phyloP scores from a whole-genome alignment of 2,797 vertebrate species.

The Pyrocephalus nanus region DNA sequence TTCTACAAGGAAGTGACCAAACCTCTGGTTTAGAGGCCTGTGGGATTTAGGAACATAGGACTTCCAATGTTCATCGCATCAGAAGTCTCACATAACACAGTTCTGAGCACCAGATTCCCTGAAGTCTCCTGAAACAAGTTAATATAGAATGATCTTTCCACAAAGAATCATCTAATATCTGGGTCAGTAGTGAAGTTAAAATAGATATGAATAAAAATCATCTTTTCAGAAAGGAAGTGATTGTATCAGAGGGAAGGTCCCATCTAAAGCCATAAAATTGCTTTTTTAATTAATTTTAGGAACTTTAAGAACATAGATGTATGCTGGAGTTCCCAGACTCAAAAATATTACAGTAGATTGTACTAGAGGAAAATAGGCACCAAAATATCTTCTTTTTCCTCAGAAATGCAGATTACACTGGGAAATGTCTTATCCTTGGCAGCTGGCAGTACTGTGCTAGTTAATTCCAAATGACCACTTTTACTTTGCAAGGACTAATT shows the following conservation, averaged over 20 bases:
- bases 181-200: background rate
- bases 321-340: background rate
- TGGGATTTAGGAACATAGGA: background rate
- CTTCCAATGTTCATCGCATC: background rate
- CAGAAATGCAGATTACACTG: background rate
- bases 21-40: background rate
- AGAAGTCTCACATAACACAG: background rate
- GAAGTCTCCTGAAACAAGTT: background rate
- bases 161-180: background rate
- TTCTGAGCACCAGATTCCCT: background rate
- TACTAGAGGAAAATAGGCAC: background rate
- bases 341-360: background rate
- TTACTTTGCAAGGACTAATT: background rate
- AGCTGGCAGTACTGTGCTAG: background rate
- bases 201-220: background rate
- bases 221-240: background rate
- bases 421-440: background rate
- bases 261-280: background rate
- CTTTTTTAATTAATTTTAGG: background rate
- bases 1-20: background rate
- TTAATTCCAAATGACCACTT: background rate
- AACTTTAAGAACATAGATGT: background rate
- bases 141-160: background rate
- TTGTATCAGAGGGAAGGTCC: background rate
- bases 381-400: background rate